These are phyloP conservation scores for Selene dorsalis DNA, from an alignment of 2,797 vertebrate species.

Conservation along the genomic window DNA sequence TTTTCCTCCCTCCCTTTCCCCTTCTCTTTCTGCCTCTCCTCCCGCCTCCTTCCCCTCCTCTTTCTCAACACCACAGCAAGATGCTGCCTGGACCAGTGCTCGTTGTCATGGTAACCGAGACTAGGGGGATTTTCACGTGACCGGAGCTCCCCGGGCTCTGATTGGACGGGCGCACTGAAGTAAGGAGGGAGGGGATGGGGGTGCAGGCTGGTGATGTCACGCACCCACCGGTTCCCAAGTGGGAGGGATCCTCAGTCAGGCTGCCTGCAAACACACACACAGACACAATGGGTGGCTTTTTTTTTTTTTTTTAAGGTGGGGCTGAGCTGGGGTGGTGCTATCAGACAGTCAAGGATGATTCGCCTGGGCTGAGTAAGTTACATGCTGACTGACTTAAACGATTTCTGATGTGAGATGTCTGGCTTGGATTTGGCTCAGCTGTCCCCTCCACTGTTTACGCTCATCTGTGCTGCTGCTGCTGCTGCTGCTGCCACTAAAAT, in stretches of 20 bases:
- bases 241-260: conserved; percentile 68
- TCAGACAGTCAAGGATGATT: conserved; percentile 23
- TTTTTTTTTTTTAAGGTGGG: conserved; percentile 61
- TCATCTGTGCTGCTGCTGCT: conserved; percentile 8
- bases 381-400: conserved; percentile 17
- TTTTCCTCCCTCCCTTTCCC: conserved; percentile 48
- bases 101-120: conserved; percentile 84
- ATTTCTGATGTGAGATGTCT: conserved; percentile 16
- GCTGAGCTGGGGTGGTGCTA: conserved; percentile 36
- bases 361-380: conserved; percentile 15
- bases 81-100: conserved; percentile 86
- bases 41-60: conserved; percentile 50
- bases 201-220: conserved; percentile 67
- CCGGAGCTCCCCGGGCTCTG: conserved; percentile 44
- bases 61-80: conserved; percentile 81
- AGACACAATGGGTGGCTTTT: conserved; percentile 67
- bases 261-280: conserved; percentile 55
- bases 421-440: conserved; percentile 24
- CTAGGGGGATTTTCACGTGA: conserved; percentile 74
- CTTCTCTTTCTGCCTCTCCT: conserved; percentile 52
- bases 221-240: conserved; percentile 62
- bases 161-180: conserved; percentile 69
- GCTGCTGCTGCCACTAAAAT: conserved; percentile 41
- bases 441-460: conserved; percentile 2
- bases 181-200: conserved; percentile 47